Conservation (phyloP, 2,113 vertebrate species). For the Pituophis catenifer region DNA sequence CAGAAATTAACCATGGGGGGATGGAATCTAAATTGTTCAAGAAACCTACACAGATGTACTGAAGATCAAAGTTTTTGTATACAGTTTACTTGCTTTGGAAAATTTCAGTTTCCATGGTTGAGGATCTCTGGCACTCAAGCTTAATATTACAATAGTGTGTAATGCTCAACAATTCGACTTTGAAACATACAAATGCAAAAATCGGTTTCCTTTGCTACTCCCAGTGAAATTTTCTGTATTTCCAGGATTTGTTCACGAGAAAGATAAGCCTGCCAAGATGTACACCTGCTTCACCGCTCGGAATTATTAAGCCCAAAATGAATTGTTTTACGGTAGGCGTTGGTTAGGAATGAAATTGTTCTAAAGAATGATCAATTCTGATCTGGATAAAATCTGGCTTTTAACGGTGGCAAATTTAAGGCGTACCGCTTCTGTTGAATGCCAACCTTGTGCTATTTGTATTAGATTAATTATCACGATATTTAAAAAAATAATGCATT, state of each 20-base stretch:
- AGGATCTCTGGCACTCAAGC: not conserved
- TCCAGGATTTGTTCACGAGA: constrained; percentile 1
- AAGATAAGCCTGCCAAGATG: not conserved
- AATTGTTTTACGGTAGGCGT: not conserved
- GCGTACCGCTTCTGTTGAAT: too few relatives aligned
- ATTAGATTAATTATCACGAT: not conserved
- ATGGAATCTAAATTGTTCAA: not conserved
- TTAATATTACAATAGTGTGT: not conserved
- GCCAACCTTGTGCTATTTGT: not conserved
- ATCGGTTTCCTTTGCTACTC: not conserved
- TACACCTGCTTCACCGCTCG: not conserved
- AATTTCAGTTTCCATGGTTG: not conserved
- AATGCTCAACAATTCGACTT: not conserved
- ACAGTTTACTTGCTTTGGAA: not conserved
- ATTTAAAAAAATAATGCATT: not conserved
- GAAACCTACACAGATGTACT: not conserved
- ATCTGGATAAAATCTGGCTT: not conserved
- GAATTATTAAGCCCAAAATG: not conserved
- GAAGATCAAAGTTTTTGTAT: not conserved
- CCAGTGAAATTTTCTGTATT: constrained; percentile 4
- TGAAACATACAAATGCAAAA: not conserved
- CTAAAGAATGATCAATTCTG: not conserved
- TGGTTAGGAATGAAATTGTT: not conserved
- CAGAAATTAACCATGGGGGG: not conserved
- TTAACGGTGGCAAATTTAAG: not conserved